Evolutionary conservation across 2,888 invertebrate species (phyloP).

Genomic region (Andricus curvator): DNA sequence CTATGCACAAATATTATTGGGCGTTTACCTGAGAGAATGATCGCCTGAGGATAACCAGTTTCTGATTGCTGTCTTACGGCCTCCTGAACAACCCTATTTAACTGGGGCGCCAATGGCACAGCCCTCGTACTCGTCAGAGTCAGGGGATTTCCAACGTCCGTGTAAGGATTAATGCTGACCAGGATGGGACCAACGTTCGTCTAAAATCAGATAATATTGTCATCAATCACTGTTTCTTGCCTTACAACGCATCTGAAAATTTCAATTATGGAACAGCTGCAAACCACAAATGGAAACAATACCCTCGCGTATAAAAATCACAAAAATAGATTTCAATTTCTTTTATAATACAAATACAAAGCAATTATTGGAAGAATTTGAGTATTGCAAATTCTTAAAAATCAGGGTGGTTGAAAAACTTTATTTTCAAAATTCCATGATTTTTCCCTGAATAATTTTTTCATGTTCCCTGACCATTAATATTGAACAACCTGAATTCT

Average conservation of each 20-base stretch:
- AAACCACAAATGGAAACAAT: neutral
- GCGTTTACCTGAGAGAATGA: conserved; percentile 89
- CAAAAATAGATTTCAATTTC: neutral
- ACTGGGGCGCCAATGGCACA: conserved; percentile 87
- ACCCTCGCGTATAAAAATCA: neutral
- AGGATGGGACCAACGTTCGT: conserved; percentile 95
- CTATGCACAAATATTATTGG: conserved; percentile 38
- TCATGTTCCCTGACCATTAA: no score
- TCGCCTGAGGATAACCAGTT: conserved; percentile 96
- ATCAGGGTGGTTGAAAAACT: no score
- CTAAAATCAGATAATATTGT: conserved; percentile 80
- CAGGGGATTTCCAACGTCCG: conserved; percentile 91
- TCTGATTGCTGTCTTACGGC: conserved; percentile 96
- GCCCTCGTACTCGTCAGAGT: conserved; percentile 90
- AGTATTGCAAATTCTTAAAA: no score
- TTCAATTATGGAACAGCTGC: neutral
- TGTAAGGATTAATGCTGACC: conserved; percentile 93
- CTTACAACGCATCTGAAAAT: neutral
- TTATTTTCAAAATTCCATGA: no score
- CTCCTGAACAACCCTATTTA: conserved; percentile 93
- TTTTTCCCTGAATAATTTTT: no score
- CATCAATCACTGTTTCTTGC: neutral
- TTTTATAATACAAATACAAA: neutral
- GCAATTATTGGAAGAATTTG: no score
- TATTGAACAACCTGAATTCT: no score